phyloP scores from a whole-genome alignment of 2,797 vertebrate species.

The Liasis olivaceus region DNA sequence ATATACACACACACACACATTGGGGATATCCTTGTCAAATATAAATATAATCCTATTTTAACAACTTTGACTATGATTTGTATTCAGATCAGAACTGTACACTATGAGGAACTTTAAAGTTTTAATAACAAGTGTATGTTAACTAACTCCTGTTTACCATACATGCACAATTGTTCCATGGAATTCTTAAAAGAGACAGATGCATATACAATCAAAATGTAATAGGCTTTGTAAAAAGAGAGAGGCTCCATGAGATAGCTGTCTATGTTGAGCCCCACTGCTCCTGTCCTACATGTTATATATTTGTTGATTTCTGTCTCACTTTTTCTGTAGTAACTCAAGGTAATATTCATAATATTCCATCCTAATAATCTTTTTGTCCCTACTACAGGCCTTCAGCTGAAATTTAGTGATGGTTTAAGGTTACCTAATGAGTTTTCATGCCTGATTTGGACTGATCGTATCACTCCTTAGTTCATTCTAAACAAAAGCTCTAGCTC shows the following conservation, averaged over 20 bases:
- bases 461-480: background rate
- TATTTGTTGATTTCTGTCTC: background rate
- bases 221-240: background rate
- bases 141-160: background rate
- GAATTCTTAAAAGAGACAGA: background rate
- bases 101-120: background rate
- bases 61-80: background rate
- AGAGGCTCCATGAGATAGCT: background rate
- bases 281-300: background rate
- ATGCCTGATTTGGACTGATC: background rate
- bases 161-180: background rate
- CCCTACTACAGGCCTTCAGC: background rate
- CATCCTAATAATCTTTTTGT: background rate
- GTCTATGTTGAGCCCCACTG: background rate
- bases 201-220: background rate
- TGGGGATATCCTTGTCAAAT: background rate
- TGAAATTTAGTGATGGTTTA: background rate
- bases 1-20: background rate
- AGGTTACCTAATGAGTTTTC: background rate
- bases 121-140: background rate
- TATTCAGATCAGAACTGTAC: background rate
- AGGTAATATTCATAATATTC: background rate
- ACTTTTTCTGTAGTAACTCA: background rate
- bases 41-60: background rate
- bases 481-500: background rate